phyloP scores from a whole-genome alignment of 2,797 vertebrate species.

The Notolabrus celidotus region DNA sequence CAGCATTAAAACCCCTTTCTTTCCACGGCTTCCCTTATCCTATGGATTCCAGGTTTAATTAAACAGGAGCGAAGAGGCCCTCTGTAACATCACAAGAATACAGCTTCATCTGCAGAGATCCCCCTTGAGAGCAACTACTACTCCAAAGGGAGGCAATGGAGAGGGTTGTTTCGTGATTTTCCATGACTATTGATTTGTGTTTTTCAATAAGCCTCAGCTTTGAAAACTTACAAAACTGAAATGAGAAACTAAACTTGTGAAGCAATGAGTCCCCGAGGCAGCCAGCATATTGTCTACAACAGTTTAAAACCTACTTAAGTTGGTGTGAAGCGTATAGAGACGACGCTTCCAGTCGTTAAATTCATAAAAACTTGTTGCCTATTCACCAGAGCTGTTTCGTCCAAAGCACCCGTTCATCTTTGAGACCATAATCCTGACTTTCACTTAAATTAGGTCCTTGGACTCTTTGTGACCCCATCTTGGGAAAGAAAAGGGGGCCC shows the following conservation, averaged over 20 bases:
- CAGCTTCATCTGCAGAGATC: conserved; percentile 34
- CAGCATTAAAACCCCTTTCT: conserved; percentile 38
- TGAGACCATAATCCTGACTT: conserved; percentile 11
- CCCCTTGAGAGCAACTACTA: conserved; percentile 26
- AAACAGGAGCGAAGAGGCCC: conserved; percentile 30
- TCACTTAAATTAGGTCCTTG: conserved; percentile 3
- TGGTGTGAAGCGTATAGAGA: conserved; percentile 22
- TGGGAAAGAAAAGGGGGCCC: conserved; percentile 1
- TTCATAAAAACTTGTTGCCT: conserved; percentile 24
- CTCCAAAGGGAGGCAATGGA: conserved; percentile 49
- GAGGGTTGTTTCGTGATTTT: conserved; percentile 34
- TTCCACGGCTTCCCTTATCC: conserved; percentile 15
- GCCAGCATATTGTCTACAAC: conserved; percentile 28
- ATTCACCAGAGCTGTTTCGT: conserved; percentile 25
- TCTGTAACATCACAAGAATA: conserved; percentile 23
- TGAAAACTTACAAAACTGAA: conserved; percentile 42
- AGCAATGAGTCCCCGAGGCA: conserved; percentile 49
- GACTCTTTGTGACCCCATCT: conserved; percentile 3
- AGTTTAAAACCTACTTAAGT: conserved; percentile 21
- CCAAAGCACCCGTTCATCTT: conserved; percentile 27
- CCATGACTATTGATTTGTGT: conserved; percentile 64
- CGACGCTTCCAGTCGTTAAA: not conserved
- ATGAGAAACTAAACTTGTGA: conserved; percentile 47
- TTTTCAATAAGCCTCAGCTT: conserved; percentile 64
- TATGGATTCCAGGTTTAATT: conserved; percentile 55